Evolutionary conservation across 2,113 vertebrate genomes (phyloP).

Genomic region (Calyptomena viridis): DNA sequence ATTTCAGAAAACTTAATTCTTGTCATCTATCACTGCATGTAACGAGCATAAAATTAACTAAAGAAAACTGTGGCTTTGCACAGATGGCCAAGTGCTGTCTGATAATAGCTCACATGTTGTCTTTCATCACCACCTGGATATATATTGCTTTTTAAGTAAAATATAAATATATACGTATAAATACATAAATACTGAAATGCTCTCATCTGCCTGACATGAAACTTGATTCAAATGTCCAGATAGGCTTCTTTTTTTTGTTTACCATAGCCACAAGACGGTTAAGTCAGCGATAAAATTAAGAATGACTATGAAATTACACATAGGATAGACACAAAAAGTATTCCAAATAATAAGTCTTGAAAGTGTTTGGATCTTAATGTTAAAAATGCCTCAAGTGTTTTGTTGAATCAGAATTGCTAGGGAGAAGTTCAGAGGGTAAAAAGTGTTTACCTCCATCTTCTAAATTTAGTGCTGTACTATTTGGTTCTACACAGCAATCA

Average conservation of each 20-base stretch:
- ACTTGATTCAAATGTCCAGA: not conserved
- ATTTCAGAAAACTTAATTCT: constrained; percentile 23
- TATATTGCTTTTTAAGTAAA: constrained; percentile 6
- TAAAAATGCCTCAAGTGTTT: not conserved
- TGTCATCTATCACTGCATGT: constrained; percentile 28
- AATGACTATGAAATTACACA: not conserved
- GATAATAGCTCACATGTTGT: not conserved
- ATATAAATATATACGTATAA: not conserved
- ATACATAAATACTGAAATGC: not conserved
- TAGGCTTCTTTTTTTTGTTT: not conserved
- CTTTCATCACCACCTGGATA: constrained; percentile 33
- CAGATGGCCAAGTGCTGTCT: constrained; percentile 21
- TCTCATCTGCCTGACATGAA: not conserved
- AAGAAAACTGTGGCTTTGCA: constrained; percentile 7
- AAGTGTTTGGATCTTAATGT: not conserved
- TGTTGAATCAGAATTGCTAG: not conserved
- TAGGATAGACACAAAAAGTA: not conserved
- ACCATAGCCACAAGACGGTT: not conserved
- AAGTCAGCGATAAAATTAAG: not conserved
- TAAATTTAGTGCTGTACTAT: not conserved
- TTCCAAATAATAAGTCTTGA: not conserved
- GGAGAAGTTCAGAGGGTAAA: not conserved
- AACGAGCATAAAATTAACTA: not conserved
- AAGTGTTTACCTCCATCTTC: not conserved
- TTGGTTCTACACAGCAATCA: not conserved